Percentiles rank a stretch among this genome's conserved stretches.
Evolutionary conservation across 2,797 vertebrate species (phyloP).

Genomic region (Furcifer pardalis): DNA sequence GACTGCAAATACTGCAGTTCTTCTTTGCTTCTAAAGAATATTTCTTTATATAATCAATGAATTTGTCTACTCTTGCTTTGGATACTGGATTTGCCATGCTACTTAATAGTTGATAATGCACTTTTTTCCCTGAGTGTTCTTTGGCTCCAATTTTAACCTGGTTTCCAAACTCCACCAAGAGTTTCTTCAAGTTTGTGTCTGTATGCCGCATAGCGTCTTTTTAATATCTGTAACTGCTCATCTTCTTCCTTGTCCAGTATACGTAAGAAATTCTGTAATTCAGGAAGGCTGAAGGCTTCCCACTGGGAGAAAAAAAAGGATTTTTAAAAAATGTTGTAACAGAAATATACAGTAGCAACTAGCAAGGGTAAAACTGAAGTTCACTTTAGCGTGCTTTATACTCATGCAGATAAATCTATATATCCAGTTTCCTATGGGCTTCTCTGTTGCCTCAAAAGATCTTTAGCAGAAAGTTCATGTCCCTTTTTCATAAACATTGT

Average conservation of each 20-base stretch:
- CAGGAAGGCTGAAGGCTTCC: constrained; percentile 96
- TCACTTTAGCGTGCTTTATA: neutral
- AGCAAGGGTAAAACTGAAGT: neutral
- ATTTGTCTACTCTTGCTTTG: constrained; percentile 55
- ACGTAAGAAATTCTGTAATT: constrained; percentile 93
- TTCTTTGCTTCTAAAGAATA: constrained; percentile 53
- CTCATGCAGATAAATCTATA: neutral
- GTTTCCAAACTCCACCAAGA: constrained; percentile 76
- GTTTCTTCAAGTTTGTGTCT: constrained; percentile 90
- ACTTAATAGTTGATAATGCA: constrained; percentile 53
- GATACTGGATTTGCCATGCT: constrained; percentile 59
- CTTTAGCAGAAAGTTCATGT: neutral
- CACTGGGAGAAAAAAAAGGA: constrained; percentile 78
- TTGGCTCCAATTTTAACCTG: constrained; percentile 69
- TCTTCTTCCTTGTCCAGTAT: constrained; percentile 94
- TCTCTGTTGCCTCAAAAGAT: neutral
- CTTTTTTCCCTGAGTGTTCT: constrained; percentile 48
- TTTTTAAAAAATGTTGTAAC: neutral
- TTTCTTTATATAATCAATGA: constrained; percentile 53
- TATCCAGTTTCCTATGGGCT: neutral
- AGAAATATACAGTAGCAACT: neutral
- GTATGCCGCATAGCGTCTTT: constrained; percentile 84
- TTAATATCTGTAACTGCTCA: constrained; percentile 85
- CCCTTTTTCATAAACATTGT: neutral
- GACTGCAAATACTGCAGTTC: constrained; percentile 56